Evolutionary conservation across 2,113 vertebrate species (phyloP), one percentile per base, ranked within the genome.

Genomic region (Pituophis catenifer): DNA sequence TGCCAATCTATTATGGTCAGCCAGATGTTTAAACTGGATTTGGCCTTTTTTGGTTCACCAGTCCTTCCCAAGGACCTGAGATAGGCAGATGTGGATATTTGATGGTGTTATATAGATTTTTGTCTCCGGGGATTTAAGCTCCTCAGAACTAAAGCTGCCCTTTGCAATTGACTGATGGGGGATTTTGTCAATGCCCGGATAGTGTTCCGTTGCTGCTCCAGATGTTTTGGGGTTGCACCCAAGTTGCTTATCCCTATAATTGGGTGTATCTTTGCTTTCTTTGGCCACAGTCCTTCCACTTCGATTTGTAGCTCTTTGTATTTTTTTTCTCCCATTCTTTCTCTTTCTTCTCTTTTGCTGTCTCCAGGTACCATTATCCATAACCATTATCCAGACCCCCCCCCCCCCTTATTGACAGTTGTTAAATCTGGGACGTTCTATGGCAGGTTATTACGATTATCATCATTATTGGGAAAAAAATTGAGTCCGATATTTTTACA

Each of bases 401-500:
- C 24, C 3, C 24, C n/a, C n/a, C n/a, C n/a, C 26, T 65, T 65
- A 65, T n/a, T 65, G 62, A n/a, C 26, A 65, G 62, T 65, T 65
- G 23, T 65, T 65, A 29, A 65, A 65, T n/a, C 4, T 65, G 29
- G 26, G 62, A 29, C 29, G 11, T 29, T 65, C 62, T 29, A 4
- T 29, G 62, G 26, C 62, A 13, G 62, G 10, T 53, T 53, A 12
- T 53, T 53, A 53, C 11, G 4, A 15, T 13, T 13, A n/a, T 65
- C 6, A 70, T 15, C n/a, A n/a, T 70, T 33, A 3, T 75, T 75
- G 65, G n/a, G 4, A 0, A 0, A 38, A 19, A 11, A 15, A 96
- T 92, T 95, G 94, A 94, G 94, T 97, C 96, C 96, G 29, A 94
- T 97, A 89, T 96, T 95, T 96, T 93, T 95, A 96, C 94, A 86